Percentiles rank a stretch among this genome's conserved stretches.
Conservation (phyloP, 2,888 invertebrate species). For the Mamestra brassicae region DNA sequence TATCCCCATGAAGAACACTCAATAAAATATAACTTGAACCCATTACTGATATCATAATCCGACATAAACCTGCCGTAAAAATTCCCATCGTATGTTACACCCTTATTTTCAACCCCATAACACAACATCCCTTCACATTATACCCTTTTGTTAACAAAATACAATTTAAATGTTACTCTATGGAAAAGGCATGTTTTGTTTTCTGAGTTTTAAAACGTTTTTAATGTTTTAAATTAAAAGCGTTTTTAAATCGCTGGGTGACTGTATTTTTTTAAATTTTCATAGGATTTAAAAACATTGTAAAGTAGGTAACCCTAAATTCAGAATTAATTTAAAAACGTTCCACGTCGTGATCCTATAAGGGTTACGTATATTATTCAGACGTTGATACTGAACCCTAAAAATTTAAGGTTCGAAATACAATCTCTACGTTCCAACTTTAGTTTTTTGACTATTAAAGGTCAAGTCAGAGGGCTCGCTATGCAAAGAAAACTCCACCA, state of each 20-base stretch:
- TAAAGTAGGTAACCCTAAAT: too few species aligned
- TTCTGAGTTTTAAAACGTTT: conserved; percentile 36
- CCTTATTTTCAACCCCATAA: conserved; percentile 42
- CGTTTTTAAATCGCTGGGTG: neutral
- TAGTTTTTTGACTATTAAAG: neutral
- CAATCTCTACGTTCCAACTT: neutral
- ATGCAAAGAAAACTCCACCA: neutral
- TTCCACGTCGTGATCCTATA: too few species aligned
- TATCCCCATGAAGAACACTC: neutral
- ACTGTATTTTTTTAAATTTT: neutral
- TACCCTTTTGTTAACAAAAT: conserved; percentile 35
- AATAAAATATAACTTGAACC: conserved; percentile 21
- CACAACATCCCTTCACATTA: conserved; percentile 16
- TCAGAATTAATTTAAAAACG: too few species aligned
- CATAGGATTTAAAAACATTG: too few species aligned
- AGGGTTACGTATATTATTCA: too few species aligned
- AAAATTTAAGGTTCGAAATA: neutral
- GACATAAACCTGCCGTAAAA: conserved; percentile 36
- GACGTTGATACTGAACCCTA: too few species aligned
- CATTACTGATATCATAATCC: conserved; percentile 26
- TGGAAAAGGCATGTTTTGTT: conserved; percentile 17
- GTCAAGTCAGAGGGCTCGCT: too few species aligned
- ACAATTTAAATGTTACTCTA: conserved; percentile 14
- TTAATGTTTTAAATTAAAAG: conserved; percentile 15
- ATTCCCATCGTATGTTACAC: conserved; percentile 45